These are phyloP conservation scores for Hypsibius dujardini DNA, from an alignment of 1,140 invertebrate species.

Conservation along the genomic window DNA sequence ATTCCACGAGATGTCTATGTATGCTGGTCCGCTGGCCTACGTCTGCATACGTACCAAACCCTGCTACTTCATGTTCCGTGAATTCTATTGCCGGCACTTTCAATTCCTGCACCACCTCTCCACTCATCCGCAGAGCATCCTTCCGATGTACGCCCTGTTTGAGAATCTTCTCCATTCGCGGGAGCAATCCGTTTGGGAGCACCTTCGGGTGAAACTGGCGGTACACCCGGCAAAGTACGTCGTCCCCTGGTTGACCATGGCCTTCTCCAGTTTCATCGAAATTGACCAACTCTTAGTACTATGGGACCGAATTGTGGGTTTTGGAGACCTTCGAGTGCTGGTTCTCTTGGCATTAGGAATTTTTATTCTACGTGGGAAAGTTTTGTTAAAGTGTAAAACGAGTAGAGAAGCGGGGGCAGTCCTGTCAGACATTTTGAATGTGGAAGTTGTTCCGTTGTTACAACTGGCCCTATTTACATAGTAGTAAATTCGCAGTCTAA, in stretches of 20 bases:
- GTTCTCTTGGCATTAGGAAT: not conserved
- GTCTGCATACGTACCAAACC: conserved; percentile 67
- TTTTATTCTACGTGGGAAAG: not conserved
- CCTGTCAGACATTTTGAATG: conserved; percentile 6
- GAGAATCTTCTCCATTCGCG: conserved; percentile 73
- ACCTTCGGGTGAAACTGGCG: conserved; percentile 41
- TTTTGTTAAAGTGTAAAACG: not conserved
- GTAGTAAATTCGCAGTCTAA: no score
- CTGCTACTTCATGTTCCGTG: conserved; percentile 71
- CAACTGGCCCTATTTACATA: conserved; percentile 1
- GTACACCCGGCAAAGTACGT: not conserved
- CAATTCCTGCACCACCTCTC: conserved; percentile 73
- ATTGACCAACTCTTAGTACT: conserved; percentile 4
- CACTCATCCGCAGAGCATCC: conserved; percentile 67
- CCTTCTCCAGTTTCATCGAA: not conserved
- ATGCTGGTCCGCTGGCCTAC: conserved; percentile 77
- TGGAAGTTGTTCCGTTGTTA: not conserved
- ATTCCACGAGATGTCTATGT: conserved; percentile 7
- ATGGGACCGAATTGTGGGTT: conserved; percentile 10
- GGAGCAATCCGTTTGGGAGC: conserved; percentile 70
- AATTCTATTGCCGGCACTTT: conserved; percentile 78
- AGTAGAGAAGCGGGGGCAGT: not conserved
- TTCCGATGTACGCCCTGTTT: conserved; percentile 58
- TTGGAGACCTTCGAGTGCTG: not conserved
- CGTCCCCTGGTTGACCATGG: conserved; percentile 9